Evolutionary conservation across 2,888 invertebrate genomes (phyloP), one percentile per base, ranked within the genome.

Genomic region (Nematopogon swammerdamellus): DNA sequence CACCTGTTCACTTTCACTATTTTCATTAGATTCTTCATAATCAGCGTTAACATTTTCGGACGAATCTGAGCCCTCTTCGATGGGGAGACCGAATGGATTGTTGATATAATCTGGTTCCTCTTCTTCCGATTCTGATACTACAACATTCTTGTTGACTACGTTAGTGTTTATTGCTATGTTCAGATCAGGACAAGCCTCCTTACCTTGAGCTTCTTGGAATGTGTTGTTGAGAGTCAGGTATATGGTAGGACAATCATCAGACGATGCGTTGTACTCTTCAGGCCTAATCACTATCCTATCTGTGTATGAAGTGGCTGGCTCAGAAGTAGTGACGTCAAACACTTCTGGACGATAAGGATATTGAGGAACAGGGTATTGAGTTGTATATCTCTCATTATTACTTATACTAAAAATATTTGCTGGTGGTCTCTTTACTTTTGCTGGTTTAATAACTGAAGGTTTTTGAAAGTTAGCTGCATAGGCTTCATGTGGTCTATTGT

Each of bases 101-200:
- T 20, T 72, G 68, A 52, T 76, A 70, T 47, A 70, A 36, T 63
- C 68, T 3, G 63, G 50, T n/a, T 36, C 63, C 46, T 76, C 74
- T 55, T 74, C 76, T 5, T 76, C 74, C 1, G 77, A 67, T 56
- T 80, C 81, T 20, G 54, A 57, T 19, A 73, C 62, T 10, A 77
- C 71, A 19, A 77, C 69, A 52, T 82, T 82, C 52, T 82, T 83
- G 56, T 85, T 86, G 43, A 86, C 72, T 2, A 87, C 79, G 58
- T 88, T 86, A 0, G 87, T 87, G 55, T 88, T 88, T 2, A 88
- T 84, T 16, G 87, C 84, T 50, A 88, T 83, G 60, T 86, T 87
- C 52, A 88, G 67, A 68, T 88, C 88, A 0, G 86, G 85, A 57
- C 88, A 88, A 3, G 81, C 85, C 57, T 84, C 83, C 62, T 87